Base-by-base conservation (phyloP, 2,113 vertebrate genomes). In the Colaptes auratus region DNA sequence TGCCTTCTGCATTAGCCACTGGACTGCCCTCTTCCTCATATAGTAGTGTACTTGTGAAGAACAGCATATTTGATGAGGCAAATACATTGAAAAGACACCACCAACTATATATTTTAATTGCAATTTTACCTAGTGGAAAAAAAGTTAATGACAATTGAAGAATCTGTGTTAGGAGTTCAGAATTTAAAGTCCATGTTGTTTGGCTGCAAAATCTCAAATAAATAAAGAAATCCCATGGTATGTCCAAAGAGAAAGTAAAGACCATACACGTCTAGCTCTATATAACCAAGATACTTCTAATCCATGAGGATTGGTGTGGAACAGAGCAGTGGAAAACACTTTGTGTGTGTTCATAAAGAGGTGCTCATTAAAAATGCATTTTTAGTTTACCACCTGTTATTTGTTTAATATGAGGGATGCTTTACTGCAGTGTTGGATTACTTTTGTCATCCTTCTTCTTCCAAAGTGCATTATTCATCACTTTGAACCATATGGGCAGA, bases 381-480 rank as follows among this genome's bases (percentile, higher is more conserved):
- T 89, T 93, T 79, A 80, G 88, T 87, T 87, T 64, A 77, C 90
- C 90, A 93, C 95, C 95, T 96, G 88, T 92, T 95, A 88, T 95
- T 94, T 94, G 71, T 85, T 95, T 95, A 92, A 60, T 92, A 66
- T 30, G 69, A 64, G 50, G 59, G 35, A 23, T 55, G 58, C 80
- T 91, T 82, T 77, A 53, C 39, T 89, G 27, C 31, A 31, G 39
- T 0, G 10, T 31, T 86, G 31, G 58, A 31, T 81, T 72, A 36
- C 86, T 88, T 93, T 44, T 87, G 85, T 88, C 69, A 60, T 87
- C 61, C 5, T 79, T 86, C 82, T 88, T 90, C 88, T 95, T 76
- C 80, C 16, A 1, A 84, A 94, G 88, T 79, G 30, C 42, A 73
- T 94, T 95, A 84, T 96, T 94, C 88, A 93, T 90, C 59, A n/a